phyloP scores from a whole-genome alignment of 2,797 vertebrate species.

The Diceros bicornis region DNA sequence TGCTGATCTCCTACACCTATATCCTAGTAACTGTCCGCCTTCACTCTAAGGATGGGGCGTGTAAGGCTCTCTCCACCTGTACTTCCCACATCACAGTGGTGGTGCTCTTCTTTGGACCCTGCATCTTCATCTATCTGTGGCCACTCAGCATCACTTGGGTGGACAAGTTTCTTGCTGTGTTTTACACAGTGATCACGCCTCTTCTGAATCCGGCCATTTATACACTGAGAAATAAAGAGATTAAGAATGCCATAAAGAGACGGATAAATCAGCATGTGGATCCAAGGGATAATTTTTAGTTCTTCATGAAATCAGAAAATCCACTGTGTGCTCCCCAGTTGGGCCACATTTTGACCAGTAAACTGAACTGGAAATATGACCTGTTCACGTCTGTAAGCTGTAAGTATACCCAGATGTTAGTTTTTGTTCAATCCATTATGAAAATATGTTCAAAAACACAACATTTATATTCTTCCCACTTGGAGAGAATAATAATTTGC shows the following conservation, averaged over 20 bases:
- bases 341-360: background rate
- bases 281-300: background rate
- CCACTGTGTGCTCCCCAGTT: accelerated
- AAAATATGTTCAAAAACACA: background rate
- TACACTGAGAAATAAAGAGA: constrained; percentile 8
- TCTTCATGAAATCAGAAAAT: background rate
- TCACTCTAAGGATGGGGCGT: background rate
- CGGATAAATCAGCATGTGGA: background rate
- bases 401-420: background rate
- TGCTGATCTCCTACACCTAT: constrained; percentile 74
- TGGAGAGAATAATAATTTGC: background rate
- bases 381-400: background rate
- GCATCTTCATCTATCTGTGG: constrained; percentile 76
- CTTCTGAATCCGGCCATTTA: no score
- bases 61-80: constrained; percentile 69
- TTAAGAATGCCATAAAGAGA: constrained; percentile 74
- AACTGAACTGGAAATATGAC: background rate
- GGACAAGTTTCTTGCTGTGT: constrained; percentile 80
- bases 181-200: constrained; percentile 47
- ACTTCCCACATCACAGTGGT: constrained; percentile 73
- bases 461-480: background rate
- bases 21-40: constrained; percentile 56
- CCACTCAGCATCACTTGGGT: constrained; percentile 62
- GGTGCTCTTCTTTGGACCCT: constrained; percentile 70
- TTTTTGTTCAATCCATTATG: background rate